phyloP scores from a whole-genome alignment of 2,888 invertebrate species.

The Pandemis cinnamomeana region DNA sequence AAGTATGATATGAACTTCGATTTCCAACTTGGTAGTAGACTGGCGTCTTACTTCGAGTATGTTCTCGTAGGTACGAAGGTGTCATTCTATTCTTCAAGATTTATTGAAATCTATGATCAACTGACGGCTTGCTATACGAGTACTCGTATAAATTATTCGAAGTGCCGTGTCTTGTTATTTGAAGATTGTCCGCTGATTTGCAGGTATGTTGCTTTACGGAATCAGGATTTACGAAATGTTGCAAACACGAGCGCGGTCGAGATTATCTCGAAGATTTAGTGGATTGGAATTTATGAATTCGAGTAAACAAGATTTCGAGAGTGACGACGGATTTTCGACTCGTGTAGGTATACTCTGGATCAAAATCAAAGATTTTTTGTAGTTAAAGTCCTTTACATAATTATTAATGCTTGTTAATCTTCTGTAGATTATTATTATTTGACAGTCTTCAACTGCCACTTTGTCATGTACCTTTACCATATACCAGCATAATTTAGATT shows the following conservation, averaged over 20 bases:
- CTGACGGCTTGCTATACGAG: conserved; percentile 21
- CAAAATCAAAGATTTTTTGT: too few species aligned
- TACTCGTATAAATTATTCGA: conserved; percentile 30
- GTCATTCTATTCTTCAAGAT: conserved; percentile 32
- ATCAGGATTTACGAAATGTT: conserved; percentile 24
- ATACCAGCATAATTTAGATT: too few species aligned
- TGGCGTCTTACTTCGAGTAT: not conserved
- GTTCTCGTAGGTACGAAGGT: not conserved
- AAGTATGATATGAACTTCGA: too few species aligned
- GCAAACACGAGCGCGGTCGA: conserved; percentile 19
- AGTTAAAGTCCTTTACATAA: too few species aligned
- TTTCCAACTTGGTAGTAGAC: too few species aligned
- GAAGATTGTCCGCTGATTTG: conserved; percentile 24
- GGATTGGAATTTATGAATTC: conserved; percentile 21
- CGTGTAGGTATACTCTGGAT: not conserved
- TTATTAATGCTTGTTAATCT: too few species aligned
- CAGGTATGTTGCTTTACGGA: conserved; percentile 26
- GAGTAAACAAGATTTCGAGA: conserved; percentile 30
- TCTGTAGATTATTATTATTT: too few species aligned
- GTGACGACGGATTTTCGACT: not conserved
- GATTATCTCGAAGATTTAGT: conserved; percentile 38
- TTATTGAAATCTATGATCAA: conserved; percentile 41
- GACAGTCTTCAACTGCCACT: not conserved
- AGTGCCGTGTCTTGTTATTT: conserved; percentile 26
- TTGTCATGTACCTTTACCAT: not conserved